Evolutionary conservation across 2,797 vertebrate genomes (phyloP).

Genomic region (Champsocephalus esox): DNA sequence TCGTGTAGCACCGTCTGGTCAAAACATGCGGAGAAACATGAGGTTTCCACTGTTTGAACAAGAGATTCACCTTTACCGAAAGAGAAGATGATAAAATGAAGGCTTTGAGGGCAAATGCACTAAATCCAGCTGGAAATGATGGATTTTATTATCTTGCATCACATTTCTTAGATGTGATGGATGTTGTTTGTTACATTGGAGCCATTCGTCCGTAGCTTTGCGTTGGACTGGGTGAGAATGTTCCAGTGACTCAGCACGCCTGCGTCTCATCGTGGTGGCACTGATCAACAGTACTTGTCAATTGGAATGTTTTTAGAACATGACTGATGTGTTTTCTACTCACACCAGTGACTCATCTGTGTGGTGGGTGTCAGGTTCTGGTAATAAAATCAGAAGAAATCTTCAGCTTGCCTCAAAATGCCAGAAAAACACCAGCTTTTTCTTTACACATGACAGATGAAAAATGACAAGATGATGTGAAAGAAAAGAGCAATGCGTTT

Average conservation of each 20-base stretch:
- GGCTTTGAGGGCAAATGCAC: neutral
- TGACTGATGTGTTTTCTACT: constrained; percentile 69
- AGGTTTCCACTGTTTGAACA: constrained; percentile 64
- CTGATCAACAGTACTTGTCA: constrained; percentile 56
- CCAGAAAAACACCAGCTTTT: constrained; percentile 13
- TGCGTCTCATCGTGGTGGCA: constrained; percentile 44
- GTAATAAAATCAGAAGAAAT: constrained; percentile 33
- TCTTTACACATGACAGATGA: constrained; percentile 24
- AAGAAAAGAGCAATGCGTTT: neutral
- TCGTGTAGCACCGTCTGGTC: constrained; percentile 41
- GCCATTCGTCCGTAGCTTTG: constrained; percentile 21
- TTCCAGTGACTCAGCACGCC: constrained; percentile 47
- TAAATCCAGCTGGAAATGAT: neutral
- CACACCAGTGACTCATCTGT: constrained; percentile 59
- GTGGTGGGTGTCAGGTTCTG: constrained; percentile 56
- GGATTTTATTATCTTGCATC: neutral
- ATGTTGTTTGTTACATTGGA: constrained; percentile 31
- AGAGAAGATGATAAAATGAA: constrained; percentile 1
- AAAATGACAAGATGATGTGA: constrained; percentile 24
- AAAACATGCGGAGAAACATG: constrained; percentile 64
- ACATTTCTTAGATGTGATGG: constrained; percentile 20
- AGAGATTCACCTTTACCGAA: constrained; percentile 22
- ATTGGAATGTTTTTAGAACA: constrained; percentile 48
- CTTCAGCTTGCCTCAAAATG: constrained; percentile 25
- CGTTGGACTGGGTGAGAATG: constrained; percentile 32